A percentile compares a stretch with the other conserved stretches of the same genome.
These are phyloP conservation scores for Myotis vivesi DNA, from an alignment of 2,797 vertebrate species.

Conservation along the genomic window DNA sequence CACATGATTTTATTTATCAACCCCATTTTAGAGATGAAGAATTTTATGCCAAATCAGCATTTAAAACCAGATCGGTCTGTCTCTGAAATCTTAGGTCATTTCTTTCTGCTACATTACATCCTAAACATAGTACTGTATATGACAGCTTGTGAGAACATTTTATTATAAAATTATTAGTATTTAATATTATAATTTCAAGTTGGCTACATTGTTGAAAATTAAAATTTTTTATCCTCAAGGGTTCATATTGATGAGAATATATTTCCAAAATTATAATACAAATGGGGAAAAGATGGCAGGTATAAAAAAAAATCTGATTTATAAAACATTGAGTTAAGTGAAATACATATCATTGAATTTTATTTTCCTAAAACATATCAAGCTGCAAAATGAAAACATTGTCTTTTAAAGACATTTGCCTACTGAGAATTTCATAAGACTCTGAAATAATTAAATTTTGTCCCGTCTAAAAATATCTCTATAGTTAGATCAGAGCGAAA, in stretches of 20 bases:
- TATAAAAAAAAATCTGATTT: background rate
- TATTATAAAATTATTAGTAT: background rate
- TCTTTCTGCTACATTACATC: background rate
- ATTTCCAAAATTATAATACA: constrained; percentile 23
- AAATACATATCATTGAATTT: constrained; percentile 44
- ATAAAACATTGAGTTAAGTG: background rate
- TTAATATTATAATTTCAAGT: constrained; percentile 10
- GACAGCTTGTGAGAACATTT: background rate
- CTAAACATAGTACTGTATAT: background rate
- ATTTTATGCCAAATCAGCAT: background rate
- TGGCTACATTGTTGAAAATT: background rate
- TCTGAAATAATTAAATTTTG: constrained; percentile 65
- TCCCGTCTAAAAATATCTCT: constrained; percentile 35
- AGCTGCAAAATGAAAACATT: constrained; percentile 29
- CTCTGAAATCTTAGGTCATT: constrained; percentile 14
- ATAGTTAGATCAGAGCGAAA: constrained; percentile 47
- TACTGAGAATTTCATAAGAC: constrained; percentile 46
- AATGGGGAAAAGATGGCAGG: background rate
- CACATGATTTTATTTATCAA: constrained; percentile 8
- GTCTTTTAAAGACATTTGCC: constrained; percentile 54
- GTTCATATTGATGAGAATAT: background rate
- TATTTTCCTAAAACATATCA: constrained; percentile 45
- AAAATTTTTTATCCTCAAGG: background rate
- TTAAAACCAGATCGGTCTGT: background rate
- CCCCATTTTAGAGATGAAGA: background rate